phyloP scores from a whole-genome alignment of 53 echinoderm and acorn worm genomes.

The Pentamera pediparva region DNA sequence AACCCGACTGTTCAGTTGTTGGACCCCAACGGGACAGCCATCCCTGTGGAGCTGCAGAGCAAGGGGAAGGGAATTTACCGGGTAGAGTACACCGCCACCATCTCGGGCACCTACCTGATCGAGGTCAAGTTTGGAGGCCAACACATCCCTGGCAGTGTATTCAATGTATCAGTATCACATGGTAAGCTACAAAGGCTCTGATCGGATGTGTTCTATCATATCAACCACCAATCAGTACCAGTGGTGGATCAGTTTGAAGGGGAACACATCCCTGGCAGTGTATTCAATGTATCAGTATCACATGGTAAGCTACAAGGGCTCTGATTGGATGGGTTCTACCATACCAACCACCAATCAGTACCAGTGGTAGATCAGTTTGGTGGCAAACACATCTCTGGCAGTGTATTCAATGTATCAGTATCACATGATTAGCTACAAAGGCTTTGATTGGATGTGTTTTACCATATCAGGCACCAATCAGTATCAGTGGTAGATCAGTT shows the following conservation, averaged over 20 bases:
- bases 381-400: constrained; percentile 77
- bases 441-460: too few species aligned
- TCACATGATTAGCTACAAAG: constrained; percentile 65
- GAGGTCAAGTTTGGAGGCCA: constrained; percentile 80
- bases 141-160: constrained; percentile 84
- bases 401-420: constrained; percentile 82
- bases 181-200: too few species aligned
- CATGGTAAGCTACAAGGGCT: constrained; percentile 70
- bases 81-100: constrained; percentile 75
- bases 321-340: too few species aligned
- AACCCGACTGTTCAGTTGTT: constrained; percentile 60
- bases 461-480: too few species aligned
- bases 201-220: too few species aligned
- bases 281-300: constrained; percentile 76
- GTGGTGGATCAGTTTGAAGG: constrained; percentile 83
- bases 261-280: constrained; percentile 77
- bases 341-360: too few species aligned
- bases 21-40: constrained; percentile 66
- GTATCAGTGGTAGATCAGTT: constrained; percentile 81
- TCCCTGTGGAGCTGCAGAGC: constrained; percentile 48
- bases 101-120: constrained; percentile 75
- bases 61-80: constrained; percentile 81
- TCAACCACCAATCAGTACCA: too few species aligned
- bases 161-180: constrained; percentile 75
- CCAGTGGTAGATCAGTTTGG: constrained; percentile 83